A percentile compares a stretch with the other conserved stretches of the same genome.
phyloP scores from a whole-genome alignment of 2,113 vertebrate genomes.

The Loxodonta africana region DNA sequence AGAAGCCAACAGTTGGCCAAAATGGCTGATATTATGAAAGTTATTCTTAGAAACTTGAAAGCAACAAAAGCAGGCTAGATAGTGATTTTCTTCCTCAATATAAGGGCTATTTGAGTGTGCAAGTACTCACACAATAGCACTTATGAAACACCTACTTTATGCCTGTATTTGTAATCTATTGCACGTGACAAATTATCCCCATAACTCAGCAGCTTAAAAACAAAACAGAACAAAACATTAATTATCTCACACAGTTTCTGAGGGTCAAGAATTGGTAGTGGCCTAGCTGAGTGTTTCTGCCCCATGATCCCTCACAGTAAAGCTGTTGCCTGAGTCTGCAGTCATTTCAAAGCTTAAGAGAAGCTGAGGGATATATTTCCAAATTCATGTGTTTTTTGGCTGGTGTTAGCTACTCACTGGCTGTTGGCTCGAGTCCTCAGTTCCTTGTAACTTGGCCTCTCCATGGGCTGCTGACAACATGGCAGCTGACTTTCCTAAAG shows the following conservation, averaged over 20 bases:
- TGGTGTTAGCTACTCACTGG: background rate
- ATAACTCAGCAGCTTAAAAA: background rate
- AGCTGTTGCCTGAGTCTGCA: background rate
- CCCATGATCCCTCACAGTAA: background rate
- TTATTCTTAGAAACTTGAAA: background rate
- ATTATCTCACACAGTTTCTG: background rate
- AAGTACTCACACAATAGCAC: background rate
- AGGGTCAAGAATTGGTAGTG: background rate
- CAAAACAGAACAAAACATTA: background rate
- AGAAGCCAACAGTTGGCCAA: constrained; percentile 6
- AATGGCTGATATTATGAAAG: background rate
- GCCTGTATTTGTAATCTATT: background rate
- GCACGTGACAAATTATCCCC: background rate
- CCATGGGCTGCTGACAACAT: background rate
- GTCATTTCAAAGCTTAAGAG: background rate
- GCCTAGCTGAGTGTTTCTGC: no score
- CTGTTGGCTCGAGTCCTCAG: background rate
- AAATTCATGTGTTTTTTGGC: background rate
- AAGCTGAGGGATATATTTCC: background rate
- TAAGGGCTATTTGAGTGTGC: background rate
- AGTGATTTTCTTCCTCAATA: no score
- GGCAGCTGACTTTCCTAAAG: background rate
- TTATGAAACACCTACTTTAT: background rate
- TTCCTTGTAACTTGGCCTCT: background rate
- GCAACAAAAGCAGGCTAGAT: background rate